Base-by-base conservation (phyloP, 2,888 invertebrate genomes). In the Listrodromus nycthemerus region DNA sequence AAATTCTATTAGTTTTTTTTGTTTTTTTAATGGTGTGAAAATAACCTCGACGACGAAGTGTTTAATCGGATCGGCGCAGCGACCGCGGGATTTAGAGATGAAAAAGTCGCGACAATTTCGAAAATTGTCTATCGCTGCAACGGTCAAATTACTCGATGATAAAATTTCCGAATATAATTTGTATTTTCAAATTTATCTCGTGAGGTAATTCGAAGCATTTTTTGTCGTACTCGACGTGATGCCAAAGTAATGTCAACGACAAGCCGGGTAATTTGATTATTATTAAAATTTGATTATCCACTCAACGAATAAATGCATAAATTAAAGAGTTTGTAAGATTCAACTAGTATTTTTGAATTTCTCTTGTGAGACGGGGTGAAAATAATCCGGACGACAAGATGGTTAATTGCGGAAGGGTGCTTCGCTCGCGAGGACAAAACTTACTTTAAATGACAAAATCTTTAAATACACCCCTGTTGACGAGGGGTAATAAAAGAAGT, bases 71-170 rank as follows among this genome's bases (percentile, higher is more conserved):
- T 21, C 21, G 58, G 5, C 2, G 58, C 37, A 37, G 7, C 33
- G 21, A 7, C 27, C 2, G 1, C 41, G 7, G 37, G 27, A 41
- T 24, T 61, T 30, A 71, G 63, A 55, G 69, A 70, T 5, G 37
- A n/a, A 41, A 61, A 82, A 74, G 52, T 74, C 13, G 10, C 55
- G 19, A 61, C 74, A 79, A 79, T 83, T 75, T 83, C 37, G 27
- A 75, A 66, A 74, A 79, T 79, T 65, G 30, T 69, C 24, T 74
- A 30, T 74, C 71, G 52, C 58, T 19, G 21, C n/a, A n/a, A 45
- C 2, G 16, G 33, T 66, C 24, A 55, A 73, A 19, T 41, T 2
- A 10, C 13, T 52, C 45, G 27, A 30, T 21, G 30, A 52, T 19
- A 50, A 63, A 33, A 63, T 70, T 24, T n/a, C n/a, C n/a, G n/a